phyloP scores from a whole-genome alignment of 2,888 invertebrate species.

The Amphipyra berbera region DNA sequence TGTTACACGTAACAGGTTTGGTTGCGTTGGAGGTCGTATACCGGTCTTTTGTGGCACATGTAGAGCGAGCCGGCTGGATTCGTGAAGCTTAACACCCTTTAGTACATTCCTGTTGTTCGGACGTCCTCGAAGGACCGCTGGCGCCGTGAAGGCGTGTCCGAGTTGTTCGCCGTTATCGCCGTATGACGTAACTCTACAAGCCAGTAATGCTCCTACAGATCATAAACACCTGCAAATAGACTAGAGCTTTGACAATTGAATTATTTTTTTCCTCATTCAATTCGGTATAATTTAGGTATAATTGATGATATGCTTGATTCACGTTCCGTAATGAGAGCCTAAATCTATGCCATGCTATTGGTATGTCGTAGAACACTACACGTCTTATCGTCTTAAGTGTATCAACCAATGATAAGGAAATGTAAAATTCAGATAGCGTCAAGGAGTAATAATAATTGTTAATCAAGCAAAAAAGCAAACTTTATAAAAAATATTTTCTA shows the following conservation, averaged over 20 bases:
- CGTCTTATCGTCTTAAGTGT: slow-evolving; percentile 72
- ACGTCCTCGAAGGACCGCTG: slow-evolving; percentile 82
- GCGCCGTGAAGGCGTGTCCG: slow-evolving; percentile 87
- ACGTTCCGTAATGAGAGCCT: slow-evolving; percentile 48
- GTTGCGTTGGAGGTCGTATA: slow-evolving; percentile 87
- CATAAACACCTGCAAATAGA: slow-evolving; percentile 66
- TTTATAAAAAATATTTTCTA: slow-evolving; percentile 18
- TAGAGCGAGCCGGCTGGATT: slow-evolving; percentile 79
- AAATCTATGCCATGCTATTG: slow-evolving; percentile 54
- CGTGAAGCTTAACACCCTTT: slow-evolving; percentile 75
- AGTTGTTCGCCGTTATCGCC: slow-evolving; percentile 79
- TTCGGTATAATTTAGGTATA: slow-evolving; percentile 28
- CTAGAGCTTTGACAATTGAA: slow-evolving; percentile 17
- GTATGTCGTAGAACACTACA: slow-evolving; percentile 64
- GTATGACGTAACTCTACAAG: slow-evolving; percentile 84
- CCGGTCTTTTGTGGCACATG: slow-evolving; percentile 87
- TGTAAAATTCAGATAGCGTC: slow-evolving; percentile 64
- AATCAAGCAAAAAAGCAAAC: slow-evolving; percentile 44
- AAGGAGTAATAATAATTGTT: slow-evolving; percentile 60
- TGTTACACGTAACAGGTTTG: slow-evolving; percentile 88
- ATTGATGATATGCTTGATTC: slow-evolving; percentile 49
- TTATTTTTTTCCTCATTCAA: slow-evolving; percentile 27
- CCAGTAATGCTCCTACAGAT: slow-evolving; percentile 62
- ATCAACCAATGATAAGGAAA: slow-evolving; percentile 73
- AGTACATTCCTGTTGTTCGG: slow-evolving; percentile 80